Evolutionary conservation across 2,888 invertebrate species (phyloP).

Genomic region (Heliconius erato): DNA sequence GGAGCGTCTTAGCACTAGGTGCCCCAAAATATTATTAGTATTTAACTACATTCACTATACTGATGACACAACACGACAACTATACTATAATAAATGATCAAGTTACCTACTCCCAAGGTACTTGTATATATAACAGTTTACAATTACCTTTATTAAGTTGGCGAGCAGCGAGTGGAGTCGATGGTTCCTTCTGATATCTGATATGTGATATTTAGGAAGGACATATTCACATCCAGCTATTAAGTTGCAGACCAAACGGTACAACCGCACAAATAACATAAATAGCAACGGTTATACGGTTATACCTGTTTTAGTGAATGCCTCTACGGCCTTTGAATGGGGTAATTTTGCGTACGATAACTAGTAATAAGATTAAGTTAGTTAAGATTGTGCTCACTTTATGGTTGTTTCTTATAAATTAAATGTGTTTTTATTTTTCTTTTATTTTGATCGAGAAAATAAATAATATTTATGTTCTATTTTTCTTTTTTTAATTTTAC

Average conservation of each 20-base stretch:
- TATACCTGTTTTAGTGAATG: conserved; percentile 40
- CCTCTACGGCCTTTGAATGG: conserved; percentile 19
- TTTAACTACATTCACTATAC: background rate
- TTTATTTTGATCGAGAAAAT: background rate
- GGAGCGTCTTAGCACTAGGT: background rate
- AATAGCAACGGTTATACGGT: conserved; percentile 44
- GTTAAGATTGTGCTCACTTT: conserved; percentile 1
- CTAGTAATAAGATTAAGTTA: conserved; percentile 20
- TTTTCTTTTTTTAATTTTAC: background rate
- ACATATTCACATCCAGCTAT: conserved; percentile 27
- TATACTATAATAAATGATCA: background rate
- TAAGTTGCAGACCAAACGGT: conserved; percentile 32
- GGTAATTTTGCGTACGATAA: conserved; percentile 16
- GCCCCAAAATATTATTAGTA: background rate
- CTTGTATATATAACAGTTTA: background rate
- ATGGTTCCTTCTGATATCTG: conserved; percentile 22
- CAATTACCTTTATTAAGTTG: conserved; percentile 25
- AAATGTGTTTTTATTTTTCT: background rate
- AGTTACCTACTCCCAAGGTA: background rate
- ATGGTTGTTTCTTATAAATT: background rate
- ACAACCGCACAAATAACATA: conserved; percentile 41
- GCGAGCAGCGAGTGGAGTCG: conserved; percentile 6
- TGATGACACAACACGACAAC: background rate
- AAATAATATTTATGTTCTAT: background rate
- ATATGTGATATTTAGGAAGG: conserved; percentile 28